A percentile compares a stretch with the other conserved stretches of the same genome.
phyloP scores from a whole-genome alignment of 2,888 invertebrate genomes.

The Saturnia pavonia region DNA sequence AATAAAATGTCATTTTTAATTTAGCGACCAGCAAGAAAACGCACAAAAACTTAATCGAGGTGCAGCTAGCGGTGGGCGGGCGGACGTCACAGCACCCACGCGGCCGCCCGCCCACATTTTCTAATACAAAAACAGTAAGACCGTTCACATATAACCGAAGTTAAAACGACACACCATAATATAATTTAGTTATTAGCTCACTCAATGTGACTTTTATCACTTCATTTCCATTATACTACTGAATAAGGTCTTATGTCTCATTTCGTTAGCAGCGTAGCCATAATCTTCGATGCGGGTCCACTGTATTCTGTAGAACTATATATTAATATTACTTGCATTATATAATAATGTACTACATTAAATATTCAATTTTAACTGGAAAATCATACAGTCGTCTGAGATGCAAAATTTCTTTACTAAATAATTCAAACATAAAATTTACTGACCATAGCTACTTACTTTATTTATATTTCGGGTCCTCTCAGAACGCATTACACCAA shows the following conservation, averaged over 20 bases:
- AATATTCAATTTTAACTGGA: no score
- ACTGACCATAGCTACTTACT: no score
- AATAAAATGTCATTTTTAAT: neutral
- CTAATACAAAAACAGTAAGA: constrained; percentile 6
- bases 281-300: neutral
- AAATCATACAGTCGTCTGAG: no score
- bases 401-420: no score
- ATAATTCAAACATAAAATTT: no score
- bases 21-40: constrained; percentile 19
- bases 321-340: neutral
- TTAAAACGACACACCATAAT: neutral
- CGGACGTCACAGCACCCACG: constrained; percentile 39
- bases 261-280: neutral
- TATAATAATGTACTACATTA: neutral
- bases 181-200: constrained; percentile 1
- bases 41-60: constrained; percentile 39
- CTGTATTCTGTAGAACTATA: neutral
- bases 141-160: constrained; percentile 2
- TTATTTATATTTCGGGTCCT: no score
- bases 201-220: constrained; percentile 1
- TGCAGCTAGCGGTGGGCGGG: constrained; percentile 39
- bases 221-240: neutral
- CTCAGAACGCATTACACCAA: no score
- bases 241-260: neutral
- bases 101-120: constrained; percentile 28